These are phyloP conservation scores for Cristatella mucedo DNA, from an alignment of 2,888 invertebrate genomes.

Conservation along the genomic window DNA sequence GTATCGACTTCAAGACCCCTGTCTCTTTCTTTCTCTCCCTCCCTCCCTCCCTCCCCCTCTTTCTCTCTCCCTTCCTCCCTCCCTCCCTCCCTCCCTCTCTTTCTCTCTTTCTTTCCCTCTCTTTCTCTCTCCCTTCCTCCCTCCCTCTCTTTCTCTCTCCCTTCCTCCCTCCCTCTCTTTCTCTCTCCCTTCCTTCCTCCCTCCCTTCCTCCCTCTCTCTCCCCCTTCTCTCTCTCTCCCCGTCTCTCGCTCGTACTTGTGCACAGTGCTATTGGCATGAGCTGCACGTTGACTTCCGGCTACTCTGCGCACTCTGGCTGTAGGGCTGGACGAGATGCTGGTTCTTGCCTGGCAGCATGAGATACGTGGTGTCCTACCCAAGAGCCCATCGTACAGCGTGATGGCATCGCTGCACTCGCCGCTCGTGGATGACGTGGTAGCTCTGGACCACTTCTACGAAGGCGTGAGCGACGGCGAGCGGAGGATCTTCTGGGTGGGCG, in stretches of 20 bases:
- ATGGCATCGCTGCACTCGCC: slow-evolving; percentile 64
- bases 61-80: neutral
- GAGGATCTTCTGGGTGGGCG: too few species aligned
- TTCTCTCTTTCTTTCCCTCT: neutral
- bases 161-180: neutral
- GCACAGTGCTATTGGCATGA: too few species aligned
- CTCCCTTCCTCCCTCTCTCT: neutral
- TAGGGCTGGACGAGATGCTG: too few species aligned
- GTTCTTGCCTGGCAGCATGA: slow-evolving; percentile 27
- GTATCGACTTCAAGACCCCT: too few species aligned
- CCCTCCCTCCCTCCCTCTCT: neutral
- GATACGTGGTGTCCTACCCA: slow-evolving; percentile 65
- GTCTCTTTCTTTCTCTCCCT: neutral
- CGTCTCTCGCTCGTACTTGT: slow-evolving; percentile 8
- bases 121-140: slow-evolving; percentile 3
- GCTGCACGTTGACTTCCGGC: too few species aligned
- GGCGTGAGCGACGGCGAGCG: too few species aligned
- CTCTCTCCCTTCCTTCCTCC: neutral
- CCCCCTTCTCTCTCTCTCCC: neutral
- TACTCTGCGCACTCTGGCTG: too few species aligned
- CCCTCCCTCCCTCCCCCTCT: neutral
- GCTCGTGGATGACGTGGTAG: slow-evolving; percentile 52
- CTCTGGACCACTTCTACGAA: slow-evolving; percentile 53
- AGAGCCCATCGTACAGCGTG: slow-evolving; percentile 56
- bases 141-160: neutral